Evolutionary conservation across 2,888 invertebrate species (phyloP).

Genomic region (Papilio demoleus): DNA sequence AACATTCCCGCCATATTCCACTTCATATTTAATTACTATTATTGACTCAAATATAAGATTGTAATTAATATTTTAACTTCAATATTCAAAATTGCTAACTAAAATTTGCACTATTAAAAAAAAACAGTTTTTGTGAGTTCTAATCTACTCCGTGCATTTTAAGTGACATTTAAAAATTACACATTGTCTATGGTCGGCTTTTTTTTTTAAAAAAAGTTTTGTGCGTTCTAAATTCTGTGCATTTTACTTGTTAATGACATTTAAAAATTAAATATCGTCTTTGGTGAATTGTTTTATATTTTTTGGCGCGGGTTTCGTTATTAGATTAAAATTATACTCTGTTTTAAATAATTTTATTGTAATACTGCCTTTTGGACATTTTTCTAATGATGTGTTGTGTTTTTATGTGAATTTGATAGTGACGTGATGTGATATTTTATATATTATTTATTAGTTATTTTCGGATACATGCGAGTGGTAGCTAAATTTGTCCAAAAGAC

Average conservation of each 20-base stretch:
- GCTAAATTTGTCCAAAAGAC: conserved; percentile 81
- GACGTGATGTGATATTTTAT: neutral
- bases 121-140: neutral
- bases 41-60: too few species aligned
- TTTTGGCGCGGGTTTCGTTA: neutral
- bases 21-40: conserved; percentile 5
- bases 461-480: conserved; percentile 66
- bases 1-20: conserved; percentile 29
- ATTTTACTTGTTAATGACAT: neutral
- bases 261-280: neutral
- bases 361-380: conserved; percentile 76
- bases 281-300: neutral
- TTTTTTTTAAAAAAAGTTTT: neutral
- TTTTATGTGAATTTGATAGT: conserved; percentile 33
- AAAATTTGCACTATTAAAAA: neutral
- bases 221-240: neutral
- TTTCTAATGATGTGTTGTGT: conserved; percentile 40
- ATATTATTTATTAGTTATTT: neutral
- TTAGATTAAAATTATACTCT: neutral
- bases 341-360: conserved; percentile 44
- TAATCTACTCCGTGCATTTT: neutral
- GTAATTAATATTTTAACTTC: neutral
- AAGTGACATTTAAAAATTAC: neutral
- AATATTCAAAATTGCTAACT: neutral
- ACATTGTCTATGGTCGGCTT: neutral